These are phyloP conservation scores for Balaeniceps rex DNA, from an alignment of 2,113 vertebrate genomes.

Conservation along the genomic window DNA sequence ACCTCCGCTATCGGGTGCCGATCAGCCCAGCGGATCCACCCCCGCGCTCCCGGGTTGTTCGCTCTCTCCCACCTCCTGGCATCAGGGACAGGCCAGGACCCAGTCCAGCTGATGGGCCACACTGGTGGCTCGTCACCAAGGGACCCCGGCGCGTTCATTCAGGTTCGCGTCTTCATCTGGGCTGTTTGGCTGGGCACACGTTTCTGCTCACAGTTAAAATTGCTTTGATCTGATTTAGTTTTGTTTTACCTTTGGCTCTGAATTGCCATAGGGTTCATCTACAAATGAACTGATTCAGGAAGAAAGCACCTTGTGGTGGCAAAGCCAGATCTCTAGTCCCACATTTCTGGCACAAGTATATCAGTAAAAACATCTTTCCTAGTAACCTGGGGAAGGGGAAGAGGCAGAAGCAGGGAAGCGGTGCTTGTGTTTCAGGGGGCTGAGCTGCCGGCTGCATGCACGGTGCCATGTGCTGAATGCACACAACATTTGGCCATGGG, in stretches of 20 bases:
- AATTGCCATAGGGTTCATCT: neutral
- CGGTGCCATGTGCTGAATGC: accelerated
- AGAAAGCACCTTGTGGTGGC: neutral
- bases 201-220: neutral
- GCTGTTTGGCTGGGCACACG: neutral
- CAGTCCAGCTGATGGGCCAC: neutral
- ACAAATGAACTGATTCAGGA: neutral
- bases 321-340: neutral
- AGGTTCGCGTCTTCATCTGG: neutral
- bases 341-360: accelerated
- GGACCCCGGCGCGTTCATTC: accelerated
- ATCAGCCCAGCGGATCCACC: neutral
- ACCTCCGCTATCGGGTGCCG: accelerated
- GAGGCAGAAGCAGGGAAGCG: neutral
- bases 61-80: neutral
- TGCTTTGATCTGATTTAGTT: accelerated
- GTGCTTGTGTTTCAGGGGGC: neutral
- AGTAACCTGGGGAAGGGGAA: neutral
- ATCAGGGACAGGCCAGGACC: neutral
- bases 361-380: neutral
- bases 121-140: neutral
- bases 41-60: accelerated
- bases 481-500: neutral
- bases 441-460: neutral
- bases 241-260: neutral